Evolutionary conservation across 2,113 vertebrate species (phyloP), one percentile per base, ranked within the genome.

Genomic region (Formicarius rufipectus): DNA sequence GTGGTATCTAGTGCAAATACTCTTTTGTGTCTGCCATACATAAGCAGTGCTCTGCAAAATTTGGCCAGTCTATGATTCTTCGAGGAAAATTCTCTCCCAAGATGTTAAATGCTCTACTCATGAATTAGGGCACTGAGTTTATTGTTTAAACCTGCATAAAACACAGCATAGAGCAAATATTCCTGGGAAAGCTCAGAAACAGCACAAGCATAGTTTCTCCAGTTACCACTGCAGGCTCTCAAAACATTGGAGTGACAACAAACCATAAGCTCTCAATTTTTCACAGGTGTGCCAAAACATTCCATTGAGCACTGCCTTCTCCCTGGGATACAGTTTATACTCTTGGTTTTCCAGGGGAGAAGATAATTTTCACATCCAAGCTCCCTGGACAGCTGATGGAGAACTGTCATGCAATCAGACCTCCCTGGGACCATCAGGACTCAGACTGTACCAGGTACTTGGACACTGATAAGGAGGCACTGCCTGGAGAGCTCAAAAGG

Each of bases 231-330:
- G 50, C 3, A 7, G 40, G 21, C 9, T 84, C 45, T 30, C 24
- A 23, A 14, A 64, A 55, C 55, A 44, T 21, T 21, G 31, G 3
- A 39, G 42, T 17, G 31, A 68, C 42, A 83, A 23, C 14, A 75
- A 55, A 79, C 15, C 52, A 20, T 21, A 47, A 0, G 1, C 27
- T 31, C 9, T 42, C 3, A 2, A 1, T 45, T 90, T 62, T 37
- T 49, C 69, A 56, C 31, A 53, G 42, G 35, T 25, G 1, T 71
- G 28, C 40, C 42, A 35, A 63, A 90, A 39, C 14, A 44, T 16
- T 47, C 56, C 42, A 28, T 2, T 14, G 3, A 72, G 5, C 56
- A 30, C 22, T 42, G 66, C 56, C 42, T 67, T 69, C 59, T 78
- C 55, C 40, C 44, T 6, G 27, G 40, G 22, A 8, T 53, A 50